Conservation (phyloP, 2,888 invertebrate species). For the Willowsia nigromaculata region DNA sequence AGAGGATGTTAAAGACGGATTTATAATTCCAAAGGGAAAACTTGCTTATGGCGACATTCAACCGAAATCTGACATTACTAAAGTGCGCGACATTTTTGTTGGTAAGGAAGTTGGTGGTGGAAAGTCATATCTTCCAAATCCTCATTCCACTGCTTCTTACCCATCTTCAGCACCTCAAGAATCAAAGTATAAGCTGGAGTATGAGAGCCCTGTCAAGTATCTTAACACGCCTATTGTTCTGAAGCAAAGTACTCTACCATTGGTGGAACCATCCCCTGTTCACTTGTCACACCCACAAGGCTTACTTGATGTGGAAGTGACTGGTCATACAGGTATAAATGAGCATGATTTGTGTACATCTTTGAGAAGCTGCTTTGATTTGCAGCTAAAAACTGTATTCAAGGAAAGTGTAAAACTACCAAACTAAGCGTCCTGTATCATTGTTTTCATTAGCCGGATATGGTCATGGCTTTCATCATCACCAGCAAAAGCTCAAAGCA, state of each 20-base stretch:
- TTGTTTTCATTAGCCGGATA: slow-evolving; percentile 48
- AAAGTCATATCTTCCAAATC: slow-evolving; percentile 14
- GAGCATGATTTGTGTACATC: neutral
- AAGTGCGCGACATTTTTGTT: slow-evolving; percentile 52
- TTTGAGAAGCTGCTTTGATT: too few species aligned
- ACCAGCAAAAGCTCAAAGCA: slow-evolving; percentile 61
- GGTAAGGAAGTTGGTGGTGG: slow-evolving; percentile 20
- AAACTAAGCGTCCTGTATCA: too few species aligned
- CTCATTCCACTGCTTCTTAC: neutral
- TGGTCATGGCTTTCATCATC: slow-evolving; percentile 58
- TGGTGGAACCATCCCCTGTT: slow-evolving; percentile 11
- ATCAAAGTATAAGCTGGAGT: slow-evolving; percentile 52
- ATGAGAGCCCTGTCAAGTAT: slow-evolving; percentile 40
- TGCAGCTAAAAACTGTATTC: too few species aligned
- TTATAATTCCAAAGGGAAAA: neutral
- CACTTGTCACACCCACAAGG: slow-evolving; percentile 10
- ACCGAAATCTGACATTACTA: slow-evolving; percentile 44
- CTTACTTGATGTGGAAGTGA: neutral
- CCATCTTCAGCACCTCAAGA: slow-evolving; percentile 28
- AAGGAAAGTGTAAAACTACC: too few species aligned
- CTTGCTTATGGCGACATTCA: slow-evolving; percentile 19
- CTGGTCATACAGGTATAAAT: slow-evolving; percentile 44
- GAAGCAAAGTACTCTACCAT: slow-evolving; percentile 4
- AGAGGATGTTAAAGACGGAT: slow-evolving; percentile 15
- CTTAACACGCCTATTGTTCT: slow-evolving; percentile 20